phyloP scores from a whole-genome alignment of 2,113 vertebrate genomes.

The Peromyscus californicus region DNA sequence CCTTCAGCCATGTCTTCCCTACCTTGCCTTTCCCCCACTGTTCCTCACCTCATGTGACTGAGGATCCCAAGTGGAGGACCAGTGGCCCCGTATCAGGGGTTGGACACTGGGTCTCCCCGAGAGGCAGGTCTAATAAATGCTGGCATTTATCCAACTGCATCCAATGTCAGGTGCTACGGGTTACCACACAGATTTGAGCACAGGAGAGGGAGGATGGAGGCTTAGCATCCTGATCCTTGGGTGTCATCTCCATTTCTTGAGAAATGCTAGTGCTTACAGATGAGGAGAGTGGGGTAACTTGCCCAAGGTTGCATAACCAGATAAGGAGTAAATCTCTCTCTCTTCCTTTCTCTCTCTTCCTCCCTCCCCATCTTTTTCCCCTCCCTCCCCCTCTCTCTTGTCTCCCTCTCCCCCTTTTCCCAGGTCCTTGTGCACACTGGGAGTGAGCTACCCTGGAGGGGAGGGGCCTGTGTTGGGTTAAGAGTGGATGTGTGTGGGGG shows the following conservation, averaged over 20 bases:
- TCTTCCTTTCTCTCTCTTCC: neutral
- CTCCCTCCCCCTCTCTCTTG: neutral
- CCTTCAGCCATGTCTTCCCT: neutral
- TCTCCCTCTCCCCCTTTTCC: too few relatives aligned
- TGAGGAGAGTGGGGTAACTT: neutral
- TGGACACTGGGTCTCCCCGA: neutral
- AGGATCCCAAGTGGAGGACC: neutral
- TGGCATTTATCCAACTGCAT: neutral
- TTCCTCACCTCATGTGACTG: neutral
- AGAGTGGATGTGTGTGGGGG: neutral
- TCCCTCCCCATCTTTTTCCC: neutral
- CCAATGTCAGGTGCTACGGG: neutral
- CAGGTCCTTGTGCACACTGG: neutral
- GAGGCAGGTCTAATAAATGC: neutral
- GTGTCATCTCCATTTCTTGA: neutral
- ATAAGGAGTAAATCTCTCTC: neutral
- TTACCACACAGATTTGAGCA: neutral
- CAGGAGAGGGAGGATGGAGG: neutral
- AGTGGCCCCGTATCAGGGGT: neutral
- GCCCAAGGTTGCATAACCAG: constrained; percentile 1
- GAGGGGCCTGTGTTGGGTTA: neutral
- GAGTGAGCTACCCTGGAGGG: neutral
- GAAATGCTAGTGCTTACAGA: constrained; percentile 1
- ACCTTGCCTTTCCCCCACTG: neutral
- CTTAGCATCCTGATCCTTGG: neutral